Evolutionary conservation across 2,113 vertebrate genomes (phyloP).

Genomic region (Platichthys stellatus): DNA sequence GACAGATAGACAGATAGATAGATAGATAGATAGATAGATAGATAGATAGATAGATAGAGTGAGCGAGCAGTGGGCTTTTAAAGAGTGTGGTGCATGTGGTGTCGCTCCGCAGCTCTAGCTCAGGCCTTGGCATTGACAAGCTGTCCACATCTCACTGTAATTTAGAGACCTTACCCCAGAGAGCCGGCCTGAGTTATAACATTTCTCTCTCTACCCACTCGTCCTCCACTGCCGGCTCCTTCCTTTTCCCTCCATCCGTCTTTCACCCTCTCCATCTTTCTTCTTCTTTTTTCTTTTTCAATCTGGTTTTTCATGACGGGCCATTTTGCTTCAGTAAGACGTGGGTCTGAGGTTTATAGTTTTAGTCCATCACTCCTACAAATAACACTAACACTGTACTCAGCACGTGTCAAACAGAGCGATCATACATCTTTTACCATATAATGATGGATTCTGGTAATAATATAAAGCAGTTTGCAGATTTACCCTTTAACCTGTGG

Average conservation of each 20-base stretch:
- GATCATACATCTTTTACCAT: too few relatives aligned
- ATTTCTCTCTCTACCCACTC: conserved; percentile 62
- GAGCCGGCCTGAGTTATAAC: conserved; percentile 77
- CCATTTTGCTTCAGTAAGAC: neutral
- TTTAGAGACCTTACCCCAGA: conserved; percentile 78
- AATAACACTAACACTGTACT: too few relatives aligned
- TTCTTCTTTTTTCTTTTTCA: conserved; percentile 1
- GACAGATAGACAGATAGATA: too few relatives aligned
- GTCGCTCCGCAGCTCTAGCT: conserved; percentile 59
- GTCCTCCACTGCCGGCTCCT: conserved; percentile 15
- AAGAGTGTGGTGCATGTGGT: conserved; percentile 39
- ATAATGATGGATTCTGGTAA: too few relatives aligned
- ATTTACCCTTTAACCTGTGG: too few relatives aligned
- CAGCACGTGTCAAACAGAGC: too few relatives aligned
- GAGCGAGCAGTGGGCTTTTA: conserved; percentile 39
- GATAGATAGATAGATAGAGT: conserved; percentile 16
- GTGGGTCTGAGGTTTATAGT: neutral
- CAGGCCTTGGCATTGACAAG: conserved; percentile 79
- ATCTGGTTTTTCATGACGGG: conserved; percentile 9
- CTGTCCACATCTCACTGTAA: conserved; percentile 81
- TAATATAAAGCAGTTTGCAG: too few relatives aligned
- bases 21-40: conserved; percentile 23
- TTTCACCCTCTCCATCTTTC: conserved; percentile 1
- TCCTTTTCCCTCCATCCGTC: conserved; percentile 9
- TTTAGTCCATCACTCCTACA: neutral